Base-by-base conservation (phyloP, 2,113 vertebrate genomes). In the Balaeniceps rex region DNA sequence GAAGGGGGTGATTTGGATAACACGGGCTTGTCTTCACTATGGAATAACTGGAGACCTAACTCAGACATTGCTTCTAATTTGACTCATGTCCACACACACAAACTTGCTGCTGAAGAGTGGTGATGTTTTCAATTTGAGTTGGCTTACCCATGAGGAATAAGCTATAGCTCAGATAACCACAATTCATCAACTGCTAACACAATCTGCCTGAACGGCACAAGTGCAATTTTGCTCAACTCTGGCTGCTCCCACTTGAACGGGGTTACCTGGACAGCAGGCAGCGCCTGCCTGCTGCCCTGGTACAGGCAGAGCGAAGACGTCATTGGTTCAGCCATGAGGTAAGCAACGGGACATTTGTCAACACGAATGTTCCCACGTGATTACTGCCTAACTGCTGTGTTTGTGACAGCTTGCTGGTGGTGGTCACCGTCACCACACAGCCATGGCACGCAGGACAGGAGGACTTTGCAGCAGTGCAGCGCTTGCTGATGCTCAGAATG, bases 131-230 rank as follows among this genome's bases (percentile, higher is more conserved):
- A 90, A 54, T 94, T 95, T 95, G 46, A 74, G 23, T 66, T 47
- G 84, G 54, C 93, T 88, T 92, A 83, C 75, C 85, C 94, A 58
- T 19, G 78, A 96, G 84, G 28, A 94, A 72, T 88, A 96, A 88
- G 71, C 87, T 95, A 76, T 94, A 96, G 93, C 82, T 90, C 66
- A 96, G 96, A 93, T 94, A 95, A 94, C 87, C 94, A 88, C 96
- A 95, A 74, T 87, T 91, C 82, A 88, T 88, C 94, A 83, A 9
- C 84, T 90, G 75, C 85, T 93, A 76, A 88, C 75, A 36, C n/a
- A 6, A 19, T 51, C 84, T 90, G 74, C 78, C 52, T 21, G n/a
- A 82, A 29, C 1, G 13, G 58, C 78, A 77, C 74, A 36, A 90
- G 90, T 13, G 36, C 10, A 3, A 29, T 83, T 89, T 58, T 71